Conservation (phyloP, 2,888 invertebrate genomes). For the Rhodophaea formosa region DNA sequence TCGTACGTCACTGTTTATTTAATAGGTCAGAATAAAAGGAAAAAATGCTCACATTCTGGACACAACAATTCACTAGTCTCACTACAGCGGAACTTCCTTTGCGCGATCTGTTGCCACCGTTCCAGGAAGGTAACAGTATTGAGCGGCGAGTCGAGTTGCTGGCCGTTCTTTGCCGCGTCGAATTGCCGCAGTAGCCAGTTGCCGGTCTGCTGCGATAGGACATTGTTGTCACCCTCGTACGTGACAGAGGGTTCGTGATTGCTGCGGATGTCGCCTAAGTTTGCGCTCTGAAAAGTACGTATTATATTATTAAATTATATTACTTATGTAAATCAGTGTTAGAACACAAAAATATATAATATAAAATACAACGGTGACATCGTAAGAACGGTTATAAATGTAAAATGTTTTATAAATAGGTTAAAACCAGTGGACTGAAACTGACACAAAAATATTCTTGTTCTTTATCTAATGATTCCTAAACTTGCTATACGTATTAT, state of each 20-base stretch:
- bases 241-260: slow-evolving; percentile 95
- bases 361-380: no score
- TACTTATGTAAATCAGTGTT: no score
- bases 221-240: slow-evolving; percentile 97
- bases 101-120: slow-evolving; percentile 35
- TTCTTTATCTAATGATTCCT: no score
- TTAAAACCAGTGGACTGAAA: no score
- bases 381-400: no score
- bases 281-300: slow-evolving; percentile 81
- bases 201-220: slow-evolving; percentile 93
- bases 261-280: slow-evolving; percentile 90
- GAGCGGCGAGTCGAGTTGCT: slow-evolving; percentile 83
- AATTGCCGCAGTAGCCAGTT: slow-evolving; percentile 91
- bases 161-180: slow-evolving; percentile 64
- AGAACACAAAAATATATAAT: no score
- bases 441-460: no score
- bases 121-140: slow-evolving; percentile 86
- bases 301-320: no score
- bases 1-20: slow-evolving; percentile 56
- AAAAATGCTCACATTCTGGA: slow-evolving; percentile 52
- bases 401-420: no score
- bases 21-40: no score
- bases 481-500: no score
- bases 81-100: slow-evolving; percentile 40
- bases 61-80: slow-evolving; percentile 50